These are phyloP conservation scores for Enteromius afrohamiltoni DNA, from an alignment of 2,797 vertebrate genomes.

Conservation along the genomic window DNA sequence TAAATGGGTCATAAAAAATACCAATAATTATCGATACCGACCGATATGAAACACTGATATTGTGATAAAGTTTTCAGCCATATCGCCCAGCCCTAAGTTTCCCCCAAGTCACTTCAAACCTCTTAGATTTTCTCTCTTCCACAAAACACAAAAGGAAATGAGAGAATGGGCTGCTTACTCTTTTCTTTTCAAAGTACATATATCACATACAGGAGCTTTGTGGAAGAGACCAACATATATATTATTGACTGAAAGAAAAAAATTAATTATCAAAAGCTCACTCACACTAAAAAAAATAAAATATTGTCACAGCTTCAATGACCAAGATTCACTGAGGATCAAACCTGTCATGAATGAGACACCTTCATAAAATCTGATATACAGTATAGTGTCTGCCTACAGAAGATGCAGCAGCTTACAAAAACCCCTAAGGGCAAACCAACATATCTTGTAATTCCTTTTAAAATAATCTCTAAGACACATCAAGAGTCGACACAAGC, in stretches of 20 bases:
- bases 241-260: not conserved
- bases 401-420: not conserved
- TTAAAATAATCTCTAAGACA: no score
- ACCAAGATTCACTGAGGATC: not conserved
- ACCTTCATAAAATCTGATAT: not conserved
- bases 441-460: not conserved
- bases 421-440: not conserved
- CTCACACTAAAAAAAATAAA: not conserved
- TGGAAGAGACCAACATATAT: not conserved
- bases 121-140: not conserved
- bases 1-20: no score
- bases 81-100: no score
- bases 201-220: not conserved
- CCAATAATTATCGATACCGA: no score
- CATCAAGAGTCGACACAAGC: no score
- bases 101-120: not conserved
- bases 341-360: not conserved
- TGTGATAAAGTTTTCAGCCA: no score
- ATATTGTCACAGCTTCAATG: not conserved
- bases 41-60: no score
- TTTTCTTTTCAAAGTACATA: not conserved
- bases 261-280: not conserved
- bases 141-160: not conserved
- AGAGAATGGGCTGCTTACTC: not conserved
- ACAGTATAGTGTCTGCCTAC: not conserved